These are phyloP conservation scores for Tenthredo notha DNA, from an alignment of 2,888 invertebrate genomes.

Conservation along the genomic window DNA sequence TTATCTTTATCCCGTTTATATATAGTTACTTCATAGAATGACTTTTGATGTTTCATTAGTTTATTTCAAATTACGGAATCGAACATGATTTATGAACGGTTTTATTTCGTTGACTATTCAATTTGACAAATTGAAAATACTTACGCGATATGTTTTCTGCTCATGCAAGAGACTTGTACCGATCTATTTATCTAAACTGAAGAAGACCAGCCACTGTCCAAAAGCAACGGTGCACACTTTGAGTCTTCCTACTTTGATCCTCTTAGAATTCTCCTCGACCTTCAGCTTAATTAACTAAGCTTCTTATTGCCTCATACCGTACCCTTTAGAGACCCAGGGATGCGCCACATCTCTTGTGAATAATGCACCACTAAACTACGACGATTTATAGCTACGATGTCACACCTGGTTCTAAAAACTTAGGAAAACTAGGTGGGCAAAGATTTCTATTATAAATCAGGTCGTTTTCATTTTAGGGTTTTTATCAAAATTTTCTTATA, in stretches of 20 bases:
- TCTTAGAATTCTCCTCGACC: constrained; percentile 5
- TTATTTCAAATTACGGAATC: too few species aligned
- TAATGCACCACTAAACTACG: constrained; percentile 39
- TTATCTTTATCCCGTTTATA: too few species aligned
- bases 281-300: constrained; percentile 33
- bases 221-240: constrained; percentile 3
- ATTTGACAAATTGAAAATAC: too few species aligned
- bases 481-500: not conserved
- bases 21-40: too few species aligned
- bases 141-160: not conserved
- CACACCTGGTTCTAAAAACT: constrained; percentile 34
- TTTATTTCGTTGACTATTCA: too few species aligned
- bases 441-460: not conserved
- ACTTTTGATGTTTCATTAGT: too few species aligned
- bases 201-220: not conserved
- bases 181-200: not conserved
- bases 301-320: constrained; percentile 33
- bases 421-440: not conserved
- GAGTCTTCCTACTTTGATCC: not conserved
- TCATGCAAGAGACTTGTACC: not conserved
- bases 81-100: too few species aligned
- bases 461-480: not conserved
- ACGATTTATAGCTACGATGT: constrained; percentile 17
- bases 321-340: constrained; percentile 17
- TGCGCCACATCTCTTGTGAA: constrained; percentile 26